Conservation (phyloP, 2,113 vertebrate genomes). For the Salvator merianae region DNA sequence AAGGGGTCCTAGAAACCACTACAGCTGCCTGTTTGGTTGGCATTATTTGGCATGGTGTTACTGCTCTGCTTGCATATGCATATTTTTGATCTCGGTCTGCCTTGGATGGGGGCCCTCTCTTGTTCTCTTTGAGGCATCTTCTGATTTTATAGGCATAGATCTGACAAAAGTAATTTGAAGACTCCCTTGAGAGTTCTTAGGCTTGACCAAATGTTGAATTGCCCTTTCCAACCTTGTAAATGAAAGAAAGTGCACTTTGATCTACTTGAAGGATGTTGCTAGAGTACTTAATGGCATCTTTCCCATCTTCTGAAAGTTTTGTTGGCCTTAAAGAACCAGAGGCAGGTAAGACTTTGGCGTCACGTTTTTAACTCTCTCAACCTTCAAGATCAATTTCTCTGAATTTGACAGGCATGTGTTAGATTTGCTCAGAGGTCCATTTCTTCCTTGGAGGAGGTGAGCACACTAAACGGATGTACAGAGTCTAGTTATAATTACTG, state of each 20-base stretch:
- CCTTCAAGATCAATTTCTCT: no score
- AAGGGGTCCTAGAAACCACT: no score
- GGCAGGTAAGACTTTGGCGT: not conserved
- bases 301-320: not conserved
- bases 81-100: no score
- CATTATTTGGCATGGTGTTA: no score
- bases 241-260: not conserved
- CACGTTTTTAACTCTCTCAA: not conserved
- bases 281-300: constrained; percentile 1
- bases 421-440: not conserved
- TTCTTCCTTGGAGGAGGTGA: not conserved
- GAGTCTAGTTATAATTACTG: not conserved
- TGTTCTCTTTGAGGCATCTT: no score
- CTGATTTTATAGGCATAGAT: not conserved
- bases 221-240: not conserved
- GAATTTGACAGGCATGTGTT: not conserved
- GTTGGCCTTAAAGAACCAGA: not conserved
- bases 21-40: no score
- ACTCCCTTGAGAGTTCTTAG: not conserved
- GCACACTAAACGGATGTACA: not conserved
- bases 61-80: not conserved
- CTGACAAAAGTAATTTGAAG: not conserved
- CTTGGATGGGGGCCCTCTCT: no score
- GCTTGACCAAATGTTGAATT: not conserved
- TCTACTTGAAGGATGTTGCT: not conserved